Evolutionary conservation across 2,888 invertebrate species (phyloP).

Genomic region (Thelaira solivaga): DNA sequence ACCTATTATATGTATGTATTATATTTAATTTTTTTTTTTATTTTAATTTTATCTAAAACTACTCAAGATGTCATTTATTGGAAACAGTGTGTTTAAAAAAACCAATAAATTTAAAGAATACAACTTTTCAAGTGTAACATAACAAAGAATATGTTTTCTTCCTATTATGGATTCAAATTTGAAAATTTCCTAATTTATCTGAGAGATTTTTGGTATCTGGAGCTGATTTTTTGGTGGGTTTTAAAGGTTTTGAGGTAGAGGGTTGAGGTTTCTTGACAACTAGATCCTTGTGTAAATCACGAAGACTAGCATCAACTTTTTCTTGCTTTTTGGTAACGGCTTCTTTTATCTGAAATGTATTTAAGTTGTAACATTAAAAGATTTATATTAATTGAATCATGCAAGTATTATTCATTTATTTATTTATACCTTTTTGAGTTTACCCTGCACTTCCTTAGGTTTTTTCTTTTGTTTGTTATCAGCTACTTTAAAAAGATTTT

Average conservation of each 20-base stretch:
- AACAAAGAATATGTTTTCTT: neutral
- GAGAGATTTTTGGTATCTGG: constrained; percentile 72
- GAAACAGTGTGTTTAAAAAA: too few relatives aligned
- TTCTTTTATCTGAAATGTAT: constrained; percentile 72
- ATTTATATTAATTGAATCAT: too few relatives aligned
- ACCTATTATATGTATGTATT: too few relatives aligned
- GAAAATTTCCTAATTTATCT: constrained; percentile 71
- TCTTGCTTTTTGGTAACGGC: constrained; percentile 74
- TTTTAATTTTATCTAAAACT: too few relatives aligned
- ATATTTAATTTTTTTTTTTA: too few relatives aligned
- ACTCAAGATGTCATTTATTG: too few relatives aligned
- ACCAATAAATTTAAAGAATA: neutral
- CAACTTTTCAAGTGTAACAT: constrained; percentile 6
- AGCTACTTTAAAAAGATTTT: constrained; percentile 75
- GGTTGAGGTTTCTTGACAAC: constrained; percentile 74
- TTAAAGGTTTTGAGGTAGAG: constrained; percentile 64
- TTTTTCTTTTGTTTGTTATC: constrained; percentile 72
- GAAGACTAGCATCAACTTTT: constrained; percentile 73
- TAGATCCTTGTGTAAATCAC: constrained; percentile 75
- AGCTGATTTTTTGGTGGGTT: constrained; percentile 70
- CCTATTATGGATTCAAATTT: constrained; percentile 67
- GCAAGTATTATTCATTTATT: too few relatives aligned
- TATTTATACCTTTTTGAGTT: constrained; percentile 76
- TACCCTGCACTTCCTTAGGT: constrained; percentile 76
- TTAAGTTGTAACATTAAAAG: too few relatives aligned